A percentile compares a stretch with the other conserved stretches of the same genome.
phyloP scores from a whole-genome alignment of 2,888 invertebrate species.

The Apoderus coryli region DNA sequence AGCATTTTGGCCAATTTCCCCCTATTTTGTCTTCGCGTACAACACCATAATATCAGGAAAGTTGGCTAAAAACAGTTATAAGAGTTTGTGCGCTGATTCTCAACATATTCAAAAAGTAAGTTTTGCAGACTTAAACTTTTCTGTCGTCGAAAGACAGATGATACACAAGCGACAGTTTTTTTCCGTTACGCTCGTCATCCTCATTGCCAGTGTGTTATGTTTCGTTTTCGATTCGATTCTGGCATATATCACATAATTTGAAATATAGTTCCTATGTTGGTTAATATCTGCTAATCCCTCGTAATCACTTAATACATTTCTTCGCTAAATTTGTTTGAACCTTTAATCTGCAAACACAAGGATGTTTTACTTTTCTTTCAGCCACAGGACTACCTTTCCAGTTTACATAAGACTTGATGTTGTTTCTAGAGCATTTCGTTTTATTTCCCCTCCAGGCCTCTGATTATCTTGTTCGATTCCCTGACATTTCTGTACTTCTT shows the following conservation, averaged over 20 bases:
- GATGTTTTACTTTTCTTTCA: neutral
- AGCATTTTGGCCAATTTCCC: constrained; percentile 13
- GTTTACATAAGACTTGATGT: constrained; percentile 2
- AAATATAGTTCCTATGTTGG: constrained; percentile 7
- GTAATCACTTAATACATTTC: constrained; percentile 3
- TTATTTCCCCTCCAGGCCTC: constrained; percentile 5
- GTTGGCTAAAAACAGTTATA: constrained; percentile 7
- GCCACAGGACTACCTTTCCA: constrained; percentile 2
- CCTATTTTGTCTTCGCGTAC: constrained; percentile 11
- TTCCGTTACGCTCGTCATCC: constrained; percentile 4
- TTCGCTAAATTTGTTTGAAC: constrained; percentile 1
- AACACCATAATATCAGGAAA: constrained; percentile 3
- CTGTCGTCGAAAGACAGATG: neutral
- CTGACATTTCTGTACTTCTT: constrained; percentile 1
- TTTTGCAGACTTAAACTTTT: constrained; percentile 7
- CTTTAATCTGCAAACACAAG: constrained; percentile 4
- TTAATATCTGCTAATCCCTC: constrained; percentile 3
- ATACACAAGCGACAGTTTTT: neutral
- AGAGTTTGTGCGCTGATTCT: constrained; percentile 6
- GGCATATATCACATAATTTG: neutral
- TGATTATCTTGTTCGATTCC: constrained; percentile 1
- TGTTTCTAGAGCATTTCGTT: constrained; percentile 3
- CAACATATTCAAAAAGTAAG: constrained; percentile 9
- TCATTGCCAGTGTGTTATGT: constrained; percentile 1
- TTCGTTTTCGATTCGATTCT: constrained; percentile 5